Percentiles rank a stretch among this genome's conserved stretches.
phyloP scores from a whole-genome alignment of 2,113 vertebrate genomes.

The Embiotoca jacksoni region DNA sequence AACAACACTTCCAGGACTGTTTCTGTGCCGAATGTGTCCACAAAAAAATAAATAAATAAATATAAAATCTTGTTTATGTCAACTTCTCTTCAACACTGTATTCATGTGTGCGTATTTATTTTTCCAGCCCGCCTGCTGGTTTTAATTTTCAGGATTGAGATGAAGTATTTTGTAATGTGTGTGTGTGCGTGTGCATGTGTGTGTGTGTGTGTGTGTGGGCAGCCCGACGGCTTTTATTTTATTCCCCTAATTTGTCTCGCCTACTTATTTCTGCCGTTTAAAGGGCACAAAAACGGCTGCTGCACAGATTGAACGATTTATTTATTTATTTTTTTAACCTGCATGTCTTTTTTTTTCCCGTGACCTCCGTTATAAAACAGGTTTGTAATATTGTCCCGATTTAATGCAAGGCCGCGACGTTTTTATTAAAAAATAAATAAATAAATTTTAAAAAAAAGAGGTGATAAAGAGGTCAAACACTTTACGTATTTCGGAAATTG shows the following conservation, averaged over 20 bases:
- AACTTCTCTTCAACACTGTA: not conserved
- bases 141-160: constrained; percentile 52
- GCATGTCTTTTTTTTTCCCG: too few relatives aligned
- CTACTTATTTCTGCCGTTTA: not conserved
- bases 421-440: too few relatives aligned
- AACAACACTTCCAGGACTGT: constrained; percentile 28
- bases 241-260: constrained; percentile 43
- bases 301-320: not conserved
- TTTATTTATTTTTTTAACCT: too few relatives aligned
- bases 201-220: constrained; percentile 7
- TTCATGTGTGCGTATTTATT: constrained; percentile 17
- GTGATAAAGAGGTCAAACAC: too few relatives aligned
- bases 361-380: too few relatives aligned
- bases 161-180: constrained; percentile 3
- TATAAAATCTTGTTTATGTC: not conserved
- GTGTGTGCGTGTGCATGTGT: constrained; percentile 3
- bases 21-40: not conserved
- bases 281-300: not conserved
- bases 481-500: too few relatives aligned
- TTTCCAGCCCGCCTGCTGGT: constrained; percentile 32
- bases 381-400: too few relatives aligned
- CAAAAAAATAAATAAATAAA: too few relatives aligned
- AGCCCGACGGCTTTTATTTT: constrained; percentile 11
- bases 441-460: too few relatives aligned
- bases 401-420: too few relatives aligned